Conservation (phyloP, 2,888 invertebrate species). For the Argyresthia albistria region DNA sequence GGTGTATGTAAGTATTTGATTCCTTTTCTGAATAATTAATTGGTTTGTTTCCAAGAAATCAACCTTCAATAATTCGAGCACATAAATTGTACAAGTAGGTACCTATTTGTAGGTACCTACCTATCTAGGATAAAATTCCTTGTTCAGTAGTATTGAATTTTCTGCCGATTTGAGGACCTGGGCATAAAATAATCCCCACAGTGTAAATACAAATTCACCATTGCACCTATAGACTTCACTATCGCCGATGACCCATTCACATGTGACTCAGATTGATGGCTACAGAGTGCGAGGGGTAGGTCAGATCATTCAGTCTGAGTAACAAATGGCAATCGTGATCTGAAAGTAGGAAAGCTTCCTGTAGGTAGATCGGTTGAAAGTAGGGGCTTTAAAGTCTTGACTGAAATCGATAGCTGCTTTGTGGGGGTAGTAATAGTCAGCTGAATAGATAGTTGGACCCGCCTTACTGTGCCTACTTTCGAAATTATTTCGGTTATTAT, state of each 20-base stretch:
- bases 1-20: too few species aligned
- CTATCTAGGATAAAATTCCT: too few species aligned
- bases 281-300: neutral
- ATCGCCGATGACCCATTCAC: neutral
- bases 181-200: too few species aligned
- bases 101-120: too few species aligned
- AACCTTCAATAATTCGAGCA: too few species aligned
- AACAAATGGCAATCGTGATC: slow-evolving; percentile 5
- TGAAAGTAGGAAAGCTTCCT: neutral
- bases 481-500: too few species aligned
- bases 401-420: neutral
- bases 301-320: neutral
- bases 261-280: slow-evolving; percentile 3
- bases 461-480: neutral
- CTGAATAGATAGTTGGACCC: neutral
- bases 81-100: too few species aligned
- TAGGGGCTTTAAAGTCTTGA: neutral
- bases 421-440: neutral
- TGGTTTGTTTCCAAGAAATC: too few species aligned
- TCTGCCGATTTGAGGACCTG: too few species aligned
- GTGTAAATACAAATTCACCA: too few species aligned
- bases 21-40: too few species aligned
- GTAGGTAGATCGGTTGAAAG: neutral
- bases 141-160: too few species aligned
- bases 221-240: neutral